Conservation (phyloP, 2,888 invertebrate genomes). For the Mythimna pallens region DNA sequence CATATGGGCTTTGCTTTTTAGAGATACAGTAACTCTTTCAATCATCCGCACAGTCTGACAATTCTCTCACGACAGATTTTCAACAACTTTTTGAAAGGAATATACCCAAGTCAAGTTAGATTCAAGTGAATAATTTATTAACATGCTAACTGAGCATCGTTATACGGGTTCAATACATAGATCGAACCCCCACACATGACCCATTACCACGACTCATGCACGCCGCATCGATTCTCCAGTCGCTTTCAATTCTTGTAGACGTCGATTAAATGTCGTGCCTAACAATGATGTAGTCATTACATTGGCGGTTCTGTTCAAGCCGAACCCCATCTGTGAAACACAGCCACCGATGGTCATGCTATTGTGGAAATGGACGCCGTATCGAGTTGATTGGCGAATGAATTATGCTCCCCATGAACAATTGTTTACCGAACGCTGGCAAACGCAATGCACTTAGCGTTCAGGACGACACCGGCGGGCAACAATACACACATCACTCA, state of each 20-base stretch:
- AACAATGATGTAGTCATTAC: conserved; percentile 47
- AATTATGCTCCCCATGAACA: conserved; percentile 50
- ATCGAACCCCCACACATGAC: background rate
- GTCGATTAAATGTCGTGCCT: conserved; percentile 26
- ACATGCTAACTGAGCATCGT: background rate
- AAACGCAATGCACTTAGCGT: conserved; percentile 37
- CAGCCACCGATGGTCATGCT: background rate
- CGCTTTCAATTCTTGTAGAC: conserved; percentile 37
- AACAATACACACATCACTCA: conserved; percentile 15
- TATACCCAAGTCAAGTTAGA: background rate
- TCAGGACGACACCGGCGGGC: background rate
- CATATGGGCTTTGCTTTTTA: too few species aligned
- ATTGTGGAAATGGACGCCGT: conserved; percentile 31
- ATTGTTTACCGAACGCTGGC: conserved; percentile 49
- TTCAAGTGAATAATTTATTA: conserved; percentile 1
- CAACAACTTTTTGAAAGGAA: background rate
- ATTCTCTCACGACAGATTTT: background rate
- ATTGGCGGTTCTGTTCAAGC: conserved; percentile 28
- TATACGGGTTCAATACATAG: background rate
- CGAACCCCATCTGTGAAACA: conserved; percentile 6
- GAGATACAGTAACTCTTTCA: background rate
- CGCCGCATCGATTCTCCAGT: conserved; percentile 3
- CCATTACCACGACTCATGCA: conserved; percentile 18
- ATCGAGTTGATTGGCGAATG: conserved; percentile 43
- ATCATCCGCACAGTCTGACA: background rate